A percentile compares a stretch with the other conserved stretches of the same genome.
Evolutionary conservation across 2,888 invertebrate genomes (phyloP).

Genomic region (Gryllus longicercus): DNA sequence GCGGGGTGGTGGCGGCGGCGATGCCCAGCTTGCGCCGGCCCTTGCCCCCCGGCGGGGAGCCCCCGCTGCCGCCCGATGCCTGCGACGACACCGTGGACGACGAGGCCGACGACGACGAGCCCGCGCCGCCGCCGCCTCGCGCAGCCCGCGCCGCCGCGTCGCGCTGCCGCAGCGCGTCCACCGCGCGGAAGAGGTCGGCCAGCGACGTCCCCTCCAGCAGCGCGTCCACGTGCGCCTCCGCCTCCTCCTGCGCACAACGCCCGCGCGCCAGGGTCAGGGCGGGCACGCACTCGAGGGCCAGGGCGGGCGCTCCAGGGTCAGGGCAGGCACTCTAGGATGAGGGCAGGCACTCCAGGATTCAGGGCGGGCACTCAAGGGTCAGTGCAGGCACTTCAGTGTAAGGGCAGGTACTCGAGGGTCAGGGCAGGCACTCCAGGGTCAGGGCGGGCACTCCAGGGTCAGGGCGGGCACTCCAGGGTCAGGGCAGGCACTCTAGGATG

Average conservation of each 20-base stretch:
- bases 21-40: background rate
- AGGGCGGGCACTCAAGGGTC: too few relatives aligned
- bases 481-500: too few relatives aligned
- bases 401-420: too few relatives aligned
- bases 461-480: too few relatives aligned
- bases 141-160: slow-evolving; percentile 41
- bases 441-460: rapidly evolving
- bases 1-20: background rate
- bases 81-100: background rate
- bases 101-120: background rate
- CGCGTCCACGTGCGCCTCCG: slow-evolving; percentile 28
- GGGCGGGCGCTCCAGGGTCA: too few relatives aligned
- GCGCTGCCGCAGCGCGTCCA: slow-evolving; percentile 64
- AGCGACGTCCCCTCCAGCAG: slow-evolving; percentile 76
- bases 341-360: too few relatives aligned
- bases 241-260: background rate
- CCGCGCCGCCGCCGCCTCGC: background rate
- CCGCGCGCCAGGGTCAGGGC: too few relatives aligned
- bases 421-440: too few relatives aligned
- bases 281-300: too few relatives aligned
- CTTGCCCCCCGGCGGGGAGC: background rate
- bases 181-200: slow-evolving; percentile 73
- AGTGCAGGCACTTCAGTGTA: too few relatives aligned
- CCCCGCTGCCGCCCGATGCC: background rate
- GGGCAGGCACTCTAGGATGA: too few relatives aligned